phyloP scores from a whole-genome alignment of 2,113 vertebrate genomes.

The Sorex fumeus region DNA sequence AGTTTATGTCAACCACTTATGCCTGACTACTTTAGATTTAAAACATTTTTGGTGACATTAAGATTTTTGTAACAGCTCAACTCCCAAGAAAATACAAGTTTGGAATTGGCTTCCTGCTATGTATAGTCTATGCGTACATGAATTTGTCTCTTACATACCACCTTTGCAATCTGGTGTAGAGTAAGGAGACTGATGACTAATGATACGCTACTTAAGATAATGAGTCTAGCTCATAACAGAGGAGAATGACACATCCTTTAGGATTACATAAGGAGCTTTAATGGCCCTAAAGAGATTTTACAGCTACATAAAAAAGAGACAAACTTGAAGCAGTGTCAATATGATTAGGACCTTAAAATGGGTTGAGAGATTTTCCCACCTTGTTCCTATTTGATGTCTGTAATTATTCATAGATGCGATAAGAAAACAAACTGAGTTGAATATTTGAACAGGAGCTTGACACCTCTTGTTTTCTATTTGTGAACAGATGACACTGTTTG shows the following conservation, averaged over 20 bases:
- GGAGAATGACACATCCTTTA: conserved; percentile 2
- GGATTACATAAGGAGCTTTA: conserved; percentile 44
- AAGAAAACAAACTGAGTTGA: conserved; percentile 26
- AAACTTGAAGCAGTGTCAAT: conserved; percentile 52
- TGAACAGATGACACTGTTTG: conserved; percentile 26
- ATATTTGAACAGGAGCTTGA: conserved; percentile 6
- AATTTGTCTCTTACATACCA: conserved; percentile 1
- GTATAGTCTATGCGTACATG: background rate
- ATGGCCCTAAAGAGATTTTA: conserved; percentile 57
- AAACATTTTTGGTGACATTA: conserved; percentile 14
- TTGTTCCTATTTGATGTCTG: background rate
- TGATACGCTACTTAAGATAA: conserved; percentile 23
- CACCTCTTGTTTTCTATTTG: background rate
- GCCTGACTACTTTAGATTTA: conserved; percentile 22
- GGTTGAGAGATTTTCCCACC: conserved; percentile 33
- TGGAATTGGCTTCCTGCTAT: background rate
- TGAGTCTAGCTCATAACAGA: background rate
- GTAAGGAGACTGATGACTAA: conserved; percentile 18
- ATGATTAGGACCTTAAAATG: conserved; percentile 55
- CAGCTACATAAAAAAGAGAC: conserved; percentile 61
- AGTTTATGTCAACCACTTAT: conserved; percentile 11
- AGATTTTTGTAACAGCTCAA: background rate
- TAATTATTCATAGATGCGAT: conserved; percentile 63
- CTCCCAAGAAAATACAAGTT: conserved; percentile 38
- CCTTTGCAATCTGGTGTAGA: background rate